Conservation (phyloP, 2,113 vertebrate species). For the Irena cyanogastra region DNA sequence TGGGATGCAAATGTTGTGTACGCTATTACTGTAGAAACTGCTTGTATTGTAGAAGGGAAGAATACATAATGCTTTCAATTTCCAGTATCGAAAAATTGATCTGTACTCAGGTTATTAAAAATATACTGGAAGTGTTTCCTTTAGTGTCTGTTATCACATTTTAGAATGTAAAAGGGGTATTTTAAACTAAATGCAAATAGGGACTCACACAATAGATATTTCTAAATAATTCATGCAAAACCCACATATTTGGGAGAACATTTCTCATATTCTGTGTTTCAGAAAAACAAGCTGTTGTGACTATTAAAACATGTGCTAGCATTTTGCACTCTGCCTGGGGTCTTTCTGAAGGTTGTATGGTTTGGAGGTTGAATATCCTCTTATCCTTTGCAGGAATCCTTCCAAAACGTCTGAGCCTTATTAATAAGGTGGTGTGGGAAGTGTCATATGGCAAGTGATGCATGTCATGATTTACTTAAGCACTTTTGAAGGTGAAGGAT, state of each 20-base stretch:
- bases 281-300: not conserved
- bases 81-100: not conserved
- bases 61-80: not conserved
- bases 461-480: not conserved
- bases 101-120: not conserved
- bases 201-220: not conserved
- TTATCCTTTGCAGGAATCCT: slow-evolving; percentile 7
- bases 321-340: not conserved
- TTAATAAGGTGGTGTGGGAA: not conserved
- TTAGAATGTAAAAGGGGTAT: not conserved
- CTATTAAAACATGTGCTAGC: not conserved
- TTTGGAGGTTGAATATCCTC: not conserved
- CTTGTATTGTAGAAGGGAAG: not conserved
- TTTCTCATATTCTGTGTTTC: not conserved
- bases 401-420: not conserved
- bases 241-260: not conserved
- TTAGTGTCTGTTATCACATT: not conserved
- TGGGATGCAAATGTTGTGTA: not conserved
- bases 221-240: not conserved
- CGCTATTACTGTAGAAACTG: not conserved
- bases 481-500: slow-evolving; percentile 11
- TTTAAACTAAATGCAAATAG: not conserved
- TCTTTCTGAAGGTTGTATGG: not conserved
- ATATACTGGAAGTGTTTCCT: not conserved
- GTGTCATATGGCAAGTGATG: not conserved